Evolutionary conservation across 2,888 invertebrate genomes (phyloP), one percentile per base, ranked within the genome.

Genomic region (Idaea aversata): DNA sequence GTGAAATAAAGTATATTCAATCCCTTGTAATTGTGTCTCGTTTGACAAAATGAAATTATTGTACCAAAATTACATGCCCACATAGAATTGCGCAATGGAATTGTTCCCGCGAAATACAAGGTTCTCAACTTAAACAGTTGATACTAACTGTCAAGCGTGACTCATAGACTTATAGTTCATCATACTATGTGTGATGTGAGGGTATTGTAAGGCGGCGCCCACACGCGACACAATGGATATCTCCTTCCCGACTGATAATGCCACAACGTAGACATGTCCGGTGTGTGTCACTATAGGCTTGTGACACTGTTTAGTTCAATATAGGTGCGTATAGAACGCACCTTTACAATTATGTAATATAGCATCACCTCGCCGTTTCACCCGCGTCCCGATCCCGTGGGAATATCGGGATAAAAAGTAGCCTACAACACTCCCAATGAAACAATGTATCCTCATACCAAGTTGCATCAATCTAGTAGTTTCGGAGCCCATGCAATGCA

Each of bases 181-280:
- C 47, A 47, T 47, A 47, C 10, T 7, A 47, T 13, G 13, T 13
- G 13, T 36, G 13, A 47, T 47, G 47, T 10, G 47, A 47, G 47
- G 47, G 47, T 47, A 47, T 47, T 47, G 47, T 47, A 47, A 47
- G 10, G 47, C 47, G 7, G 47, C 47, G 47, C 58, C 58, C 58
- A 16, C 58, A 59, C 58, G 15, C 5, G 5, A 25, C 59, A 59
- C 34, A 59, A 59, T 59, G 16, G 59, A 59, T 16, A 59, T 59
- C 59, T 59, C 59, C 59, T 47, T 25, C 59, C 16, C 59, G 25
- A 59, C 34, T 59, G 59, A 59, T 59, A 59, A 25, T 34, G 34
- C 34, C 34, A 25, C 25, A 59, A 25, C 16, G 25, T 59, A 25
- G 59, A 59, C 16, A 59, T 59, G 59, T 59, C 59, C 59, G 59